A percentile compares a stretch with the other conserved stretches of the same genome.
phyloP scores from a whole-genome alignment of 2,797 vertebrate genomes.

The Argyrosomus regius region DNA sequence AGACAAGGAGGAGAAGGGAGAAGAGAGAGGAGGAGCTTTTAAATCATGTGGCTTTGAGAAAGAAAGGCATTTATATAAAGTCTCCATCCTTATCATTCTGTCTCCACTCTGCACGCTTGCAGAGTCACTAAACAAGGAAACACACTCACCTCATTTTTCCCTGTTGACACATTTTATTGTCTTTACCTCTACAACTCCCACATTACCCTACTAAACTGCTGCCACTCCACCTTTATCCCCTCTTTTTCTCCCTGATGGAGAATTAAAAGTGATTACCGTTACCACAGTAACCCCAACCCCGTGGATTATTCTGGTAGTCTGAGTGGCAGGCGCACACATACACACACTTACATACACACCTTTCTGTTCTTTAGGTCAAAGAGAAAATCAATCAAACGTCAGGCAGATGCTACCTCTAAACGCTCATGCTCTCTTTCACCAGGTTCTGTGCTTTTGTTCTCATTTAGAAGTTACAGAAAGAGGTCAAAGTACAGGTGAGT shows the following conservation, averaged over 20 bases:
- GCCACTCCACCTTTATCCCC: conserved; percentile 73
- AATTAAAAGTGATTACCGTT: conserved; percentile 87
- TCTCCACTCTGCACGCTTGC: conserved; percentile 24
- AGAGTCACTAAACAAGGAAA: conserved; percentile 41
- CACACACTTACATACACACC: conserved; percentile 22
- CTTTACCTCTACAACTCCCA: conserved; percentile 53
- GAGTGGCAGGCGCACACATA: conserved; percentile 32
- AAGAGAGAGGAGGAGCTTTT: conserved; percentile 46
- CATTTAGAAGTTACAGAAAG: conserved; percentile 37
- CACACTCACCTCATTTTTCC: conserved; percentile 46
- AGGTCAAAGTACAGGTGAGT: conserved; percentile 45
- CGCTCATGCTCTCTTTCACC: neutral
- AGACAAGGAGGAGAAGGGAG: conserved; percentile 19
- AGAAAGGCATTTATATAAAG: conserved; percentile 69
- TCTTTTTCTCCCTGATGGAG: conserved; percentile 69
- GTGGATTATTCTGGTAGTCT: conserved; percentile 83
- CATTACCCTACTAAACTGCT: conserved; percentile 62
- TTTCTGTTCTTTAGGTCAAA: conserved; percentile 47
- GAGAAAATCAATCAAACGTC: conserved; percentile 60
- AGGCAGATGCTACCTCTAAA: conserved; percentile 50
- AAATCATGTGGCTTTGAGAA: conserved; percentile 51
- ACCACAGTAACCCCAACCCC: conserved; percentile 88
- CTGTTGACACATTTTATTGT: conserved; percentile 57
- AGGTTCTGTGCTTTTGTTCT: neutral
- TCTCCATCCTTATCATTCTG: conserved; percentile 43